Evolutionary conservation across 1,140 invertebrate genomes (phyloP), one percentile per base, ranked within the genome.

Genomic region (Protaetia brevitarsis): DNA sequence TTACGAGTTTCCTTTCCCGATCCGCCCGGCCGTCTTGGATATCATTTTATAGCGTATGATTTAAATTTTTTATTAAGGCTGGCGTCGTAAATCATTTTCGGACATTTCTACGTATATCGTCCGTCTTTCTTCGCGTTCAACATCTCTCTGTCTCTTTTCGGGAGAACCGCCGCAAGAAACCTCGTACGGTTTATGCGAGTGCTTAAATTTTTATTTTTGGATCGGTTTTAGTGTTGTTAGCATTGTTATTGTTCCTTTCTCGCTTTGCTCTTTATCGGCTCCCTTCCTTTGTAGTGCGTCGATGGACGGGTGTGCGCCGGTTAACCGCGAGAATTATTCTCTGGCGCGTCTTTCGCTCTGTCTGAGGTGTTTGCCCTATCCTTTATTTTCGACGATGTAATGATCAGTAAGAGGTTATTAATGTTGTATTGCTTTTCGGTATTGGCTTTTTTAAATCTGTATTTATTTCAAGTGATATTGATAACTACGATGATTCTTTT

Each of bases 1-100:
- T 72, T 71, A 72, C 69, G 69, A 69, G 68, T 71, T 30, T 69
- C 65, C n/a, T n/a, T n/a, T n/a, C n/a, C n/a, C n/a, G n/a, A n/a
- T n/a, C n/a, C n/a, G n/a, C n/a, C n/a, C n/a, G n/a, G n/a, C 56
- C 59, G 63, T 69, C 67, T 69, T 71, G 68, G 66, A 71, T 72
- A 73, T 72, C 71, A 71, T 68, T 74, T 74, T 74, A 74, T 74
- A 73, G 71, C 69, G 60, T 72, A 74, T 72, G 72, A 74, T 73
- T 74, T 74, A 70, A 74, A 74, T 74, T 74, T n/a, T 74, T 73
- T 73, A 72, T 70, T 71, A 67, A 71, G 69, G 65, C 63, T 34
- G n/a, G 31, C 66, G 69, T 67, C 61, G 69, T 74, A 74, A 74
- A 74, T 74, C 73, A 74, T 30, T 23, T 58, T 59, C 45, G 27